phyloP scores from a whole-genome alignment of 2,888 invertebrate species.

The Apamea crenata region DNA sequence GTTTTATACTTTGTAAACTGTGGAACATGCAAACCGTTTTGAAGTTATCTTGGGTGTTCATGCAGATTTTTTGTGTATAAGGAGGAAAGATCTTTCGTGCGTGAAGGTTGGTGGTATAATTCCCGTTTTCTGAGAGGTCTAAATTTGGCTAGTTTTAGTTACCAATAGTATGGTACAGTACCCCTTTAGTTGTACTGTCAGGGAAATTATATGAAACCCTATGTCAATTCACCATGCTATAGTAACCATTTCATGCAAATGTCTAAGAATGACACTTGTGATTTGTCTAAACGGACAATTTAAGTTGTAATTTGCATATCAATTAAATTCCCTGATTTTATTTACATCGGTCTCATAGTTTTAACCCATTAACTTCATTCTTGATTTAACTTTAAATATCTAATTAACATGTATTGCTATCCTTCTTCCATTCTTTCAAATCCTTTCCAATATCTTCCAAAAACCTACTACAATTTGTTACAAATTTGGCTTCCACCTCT shows the following conservation, averaged over 20 bases:
- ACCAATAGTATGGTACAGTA: no score
- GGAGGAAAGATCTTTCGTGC: not conserved
- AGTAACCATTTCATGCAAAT: no score
- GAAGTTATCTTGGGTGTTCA: conserved; percentile 47
- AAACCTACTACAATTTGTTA: not conserved
- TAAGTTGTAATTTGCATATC: no score
- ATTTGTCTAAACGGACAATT: not conserved
- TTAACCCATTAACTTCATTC: not conserved
- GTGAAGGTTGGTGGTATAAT: not conserved
- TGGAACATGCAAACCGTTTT: conserved; percentile 52
- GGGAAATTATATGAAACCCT: not conserved
- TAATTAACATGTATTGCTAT: not conserved
- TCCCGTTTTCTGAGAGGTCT: not conserved
- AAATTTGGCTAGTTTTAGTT: not conserved
- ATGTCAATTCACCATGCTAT: not conserved
- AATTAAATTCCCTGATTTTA: no score
- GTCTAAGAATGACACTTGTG: not conserved
- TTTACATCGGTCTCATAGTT: no score
- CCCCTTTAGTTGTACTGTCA: not conserved
- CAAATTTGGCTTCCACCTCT: not conserved
- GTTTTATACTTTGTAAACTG: conserved; percentile 57
- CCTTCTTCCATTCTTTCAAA: not conserved
- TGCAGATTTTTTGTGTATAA: conserved; percentile 4
- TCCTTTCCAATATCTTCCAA: no score
- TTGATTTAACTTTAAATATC: not conserved